These are phyloP conservation scores for Phyllotis vaccarum DNA, from an alignment of 2,797 vertebrate genomes.

Conservation along the genomic window DNA sequence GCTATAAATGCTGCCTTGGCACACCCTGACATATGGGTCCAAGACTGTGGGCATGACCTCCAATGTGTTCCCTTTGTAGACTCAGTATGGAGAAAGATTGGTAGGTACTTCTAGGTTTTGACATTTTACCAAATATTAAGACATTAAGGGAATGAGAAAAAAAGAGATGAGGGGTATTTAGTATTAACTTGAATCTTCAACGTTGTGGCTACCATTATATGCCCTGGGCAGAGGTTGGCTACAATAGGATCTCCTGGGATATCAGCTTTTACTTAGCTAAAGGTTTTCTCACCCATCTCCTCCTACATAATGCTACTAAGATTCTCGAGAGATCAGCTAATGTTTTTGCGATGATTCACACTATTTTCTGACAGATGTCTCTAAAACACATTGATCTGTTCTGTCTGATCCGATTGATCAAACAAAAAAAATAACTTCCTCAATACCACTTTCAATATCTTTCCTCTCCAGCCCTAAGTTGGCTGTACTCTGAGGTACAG, in stretches of 20 bases:
- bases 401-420: slow-evolving; percentile 60
- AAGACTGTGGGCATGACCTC: background rate
- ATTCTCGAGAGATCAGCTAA: slow-evolving; percentile 4
- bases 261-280: background rate
- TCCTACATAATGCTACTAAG: background rate
- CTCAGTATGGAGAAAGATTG: too few relatives aligned
- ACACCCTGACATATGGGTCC: background rate
- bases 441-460: background rate
- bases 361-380: background rate
- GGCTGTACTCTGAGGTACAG: slow-evolving; percentile 65
- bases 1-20: background rate
- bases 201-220: background rate
- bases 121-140: background rate
- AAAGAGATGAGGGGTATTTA: background rate
- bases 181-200: background rate
- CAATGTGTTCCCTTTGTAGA: rapidly evolving
- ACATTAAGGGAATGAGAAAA: background rate
- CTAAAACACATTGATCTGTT: background rate
- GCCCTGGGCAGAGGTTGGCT: background rate
- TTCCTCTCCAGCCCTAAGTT: slow-evolving; percentile 59
- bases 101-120: background rate
- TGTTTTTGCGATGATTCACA: background rate
- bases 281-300: background rate
- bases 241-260: background rate
- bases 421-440: slow-evolving; percentile 62